A percentile compares a stretch with the other conserved stretches of the same genome.
Evolutionary conservation across 37 sponge, comb jelly and placozoan species (phyloP).

Genomic region (Ianthella basta): DNA sequence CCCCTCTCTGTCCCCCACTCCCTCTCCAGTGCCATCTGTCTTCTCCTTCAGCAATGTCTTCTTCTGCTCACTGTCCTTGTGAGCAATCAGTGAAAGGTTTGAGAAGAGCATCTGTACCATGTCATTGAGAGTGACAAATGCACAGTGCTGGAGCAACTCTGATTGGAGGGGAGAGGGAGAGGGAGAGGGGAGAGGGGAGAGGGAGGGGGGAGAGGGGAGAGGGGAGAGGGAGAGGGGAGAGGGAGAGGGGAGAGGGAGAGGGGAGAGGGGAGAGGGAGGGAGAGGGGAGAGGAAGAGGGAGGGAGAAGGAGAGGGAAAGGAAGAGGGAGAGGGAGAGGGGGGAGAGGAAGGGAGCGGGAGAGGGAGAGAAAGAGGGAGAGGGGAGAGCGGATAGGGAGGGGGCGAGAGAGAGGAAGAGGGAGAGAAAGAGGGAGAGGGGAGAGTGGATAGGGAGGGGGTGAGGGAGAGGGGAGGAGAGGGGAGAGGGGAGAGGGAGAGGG

Average conservation of each 20-base stretch:
- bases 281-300: background rate
- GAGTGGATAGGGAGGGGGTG: too few species aligned
- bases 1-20: too few species aligned
- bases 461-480: background rate
- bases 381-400: background rate
- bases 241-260: background rate
- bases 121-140: conserved; percentile 78
- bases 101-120: conserved; percentile 83
- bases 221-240: background rate
- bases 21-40: too few species aligned
- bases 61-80: conserved; percentile 1
- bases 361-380: too few species aligned
- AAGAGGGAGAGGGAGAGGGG: too few species aligned
- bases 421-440: background rate
- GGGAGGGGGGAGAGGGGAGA: background rate
- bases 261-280: background rate
- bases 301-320: too few species aligned
- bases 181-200: too few species aligned
- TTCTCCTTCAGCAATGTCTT: too few species aligned
- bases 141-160: conserved; percentile 84
- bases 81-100: conserved; percentile 29
- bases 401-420: background rate
- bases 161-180: background rate
- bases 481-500: background rate
- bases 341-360: too few species aligned